phyloP scores from a whole-genome alignment of 2,797 vertebrate species.

The Hyperoplus lanceolatus region DNA sequence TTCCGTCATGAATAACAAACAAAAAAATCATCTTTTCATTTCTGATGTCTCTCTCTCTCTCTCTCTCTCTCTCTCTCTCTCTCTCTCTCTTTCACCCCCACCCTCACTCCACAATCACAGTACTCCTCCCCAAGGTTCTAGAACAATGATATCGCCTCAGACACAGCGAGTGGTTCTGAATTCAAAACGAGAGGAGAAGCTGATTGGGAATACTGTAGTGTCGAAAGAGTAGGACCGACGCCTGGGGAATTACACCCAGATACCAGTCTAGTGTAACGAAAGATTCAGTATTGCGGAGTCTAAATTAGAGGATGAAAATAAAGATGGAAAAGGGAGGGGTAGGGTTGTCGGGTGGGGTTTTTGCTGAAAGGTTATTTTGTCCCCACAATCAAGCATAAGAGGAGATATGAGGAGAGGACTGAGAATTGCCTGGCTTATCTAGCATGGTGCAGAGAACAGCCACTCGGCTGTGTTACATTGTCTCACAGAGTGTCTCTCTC shows the following conservation, averaged over 20 bases:
- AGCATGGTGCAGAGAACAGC: constrained; percentile 23
- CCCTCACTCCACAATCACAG: not conserved
- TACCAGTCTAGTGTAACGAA: not conserved
- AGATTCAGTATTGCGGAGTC: constrained; percentile 11
- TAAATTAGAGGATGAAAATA: constrained; percentile 29
- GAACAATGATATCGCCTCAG: constrained; percentile 6
- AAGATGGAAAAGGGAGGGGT: not conserved
- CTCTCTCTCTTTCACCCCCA: not conserved
- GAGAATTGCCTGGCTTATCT: constrained; percentile 63
- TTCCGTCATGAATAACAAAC: constrained; percentile 27
- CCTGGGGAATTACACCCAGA: constrained; percentile 20
- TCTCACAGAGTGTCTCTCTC: constrained; percentile 4
- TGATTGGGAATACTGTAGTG: constrained; percentile 15
- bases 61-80: not conserved
- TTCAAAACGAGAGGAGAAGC: constrained; percentile 20
- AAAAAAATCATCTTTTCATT: constrained; percentile 40
- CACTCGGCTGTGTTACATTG: constrained; percentile 47
- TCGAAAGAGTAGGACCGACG: not conserved
- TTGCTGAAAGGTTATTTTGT: constrained; percentile 50
- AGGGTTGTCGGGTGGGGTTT: not conserved
- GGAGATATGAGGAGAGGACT: constrained; percentile 36
- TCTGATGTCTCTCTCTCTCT: constrained; percentile 1
- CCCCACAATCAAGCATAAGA: constrained; percentile 38
- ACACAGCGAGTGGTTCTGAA: constrained; percentile 2
- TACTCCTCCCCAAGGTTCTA: constrained; percentile 6